Evolutionary conservation across 2,797 vertebrate genomes (phyloP), one percentile per base, ranked within the genome.

Genomic region (Alauda arvensis): DNA sequence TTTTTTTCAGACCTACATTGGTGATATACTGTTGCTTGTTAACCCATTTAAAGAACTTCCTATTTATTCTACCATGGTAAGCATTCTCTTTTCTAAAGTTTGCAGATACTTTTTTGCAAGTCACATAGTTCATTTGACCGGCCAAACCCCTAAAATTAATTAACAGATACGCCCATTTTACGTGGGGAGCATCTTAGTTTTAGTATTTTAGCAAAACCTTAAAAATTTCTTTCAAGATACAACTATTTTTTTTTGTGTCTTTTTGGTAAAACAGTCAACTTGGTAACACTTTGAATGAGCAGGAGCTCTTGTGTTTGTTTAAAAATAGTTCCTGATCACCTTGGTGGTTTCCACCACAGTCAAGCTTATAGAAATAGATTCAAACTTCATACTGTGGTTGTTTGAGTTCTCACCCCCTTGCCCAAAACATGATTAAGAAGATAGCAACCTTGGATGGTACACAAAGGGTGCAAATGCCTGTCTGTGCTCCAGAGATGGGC

Each of bases 31-130:
- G 65, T 96, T 99, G 85, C 97, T 99, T 85, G 98, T 99, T 82
- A 99, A 99, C 86, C 99, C 99, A 24, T 99, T 99, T 96, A 99
- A 99, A 95, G 98, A 98, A 77, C 98, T 99, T 83, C 98, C 98
- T 59, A 98, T 99, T 94, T 99, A 99, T 96, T 99, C 98, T 77
- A 96, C 97, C 62, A 92, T 98, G 97, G 99, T 99, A 96, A 98
- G 98, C 49, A 28, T 61, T 85, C 28, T 77, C 14, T 89, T 85
- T 77, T 69, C 39, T 29, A 65, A 63, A 55, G 31, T 13, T 63
- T 63, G 28, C 5, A 1, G 7, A 18, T 40, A 28, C 67, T 65
- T 71, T 83, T 78, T 60, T 18, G 51, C 10, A 15, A 37, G 56
- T 75, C 14, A 10, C 62, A 7, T 6, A 60, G 15, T 62, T 63